These are phyloP conservation scores for Argyresthia goedartella DNA, from an alignment of 2,888 invertebrate species.

Conservation along the genomic window DNA sequence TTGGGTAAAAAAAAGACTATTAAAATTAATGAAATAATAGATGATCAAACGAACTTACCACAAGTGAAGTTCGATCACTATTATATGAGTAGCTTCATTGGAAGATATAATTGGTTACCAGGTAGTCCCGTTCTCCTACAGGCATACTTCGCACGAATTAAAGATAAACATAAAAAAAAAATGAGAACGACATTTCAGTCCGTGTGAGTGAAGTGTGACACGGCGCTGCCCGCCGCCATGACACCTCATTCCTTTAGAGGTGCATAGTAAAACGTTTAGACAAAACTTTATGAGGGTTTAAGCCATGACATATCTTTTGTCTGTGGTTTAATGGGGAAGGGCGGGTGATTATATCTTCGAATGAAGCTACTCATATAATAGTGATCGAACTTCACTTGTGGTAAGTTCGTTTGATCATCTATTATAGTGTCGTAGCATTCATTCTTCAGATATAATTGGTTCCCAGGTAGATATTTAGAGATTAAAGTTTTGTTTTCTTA, in stretches of 20 bases:
- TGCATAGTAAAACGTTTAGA: no score
- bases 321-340: neutral
- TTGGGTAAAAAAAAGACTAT: no score
- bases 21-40: no score
- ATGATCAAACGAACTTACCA: neutral
- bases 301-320: neutral
- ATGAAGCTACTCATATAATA: no score
- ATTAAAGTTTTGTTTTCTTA: neutral
- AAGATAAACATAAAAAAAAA: neutral
- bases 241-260: neutral
- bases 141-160: neutral
- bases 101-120: neutral
- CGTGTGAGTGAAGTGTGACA: neutral
- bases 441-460: conserved; percentile 16
- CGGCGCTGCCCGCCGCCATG: no score
- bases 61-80: no score
- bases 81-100: no score
- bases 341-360: no score
- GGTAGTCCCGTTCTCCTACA: neutral
- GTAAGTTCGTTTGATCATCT: neutral
- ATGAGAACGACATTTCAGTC: neutral
- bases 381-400: no score
- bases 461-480: neutral
- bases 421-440: conserved; percentile 1
- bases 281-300: neutral